These are phyloP conservation scores for Pachyrhynchus sulphureomaculatus DNA, from an alignment of 1,140 invertebrate species.

Conservation along the genomic window DNA sequence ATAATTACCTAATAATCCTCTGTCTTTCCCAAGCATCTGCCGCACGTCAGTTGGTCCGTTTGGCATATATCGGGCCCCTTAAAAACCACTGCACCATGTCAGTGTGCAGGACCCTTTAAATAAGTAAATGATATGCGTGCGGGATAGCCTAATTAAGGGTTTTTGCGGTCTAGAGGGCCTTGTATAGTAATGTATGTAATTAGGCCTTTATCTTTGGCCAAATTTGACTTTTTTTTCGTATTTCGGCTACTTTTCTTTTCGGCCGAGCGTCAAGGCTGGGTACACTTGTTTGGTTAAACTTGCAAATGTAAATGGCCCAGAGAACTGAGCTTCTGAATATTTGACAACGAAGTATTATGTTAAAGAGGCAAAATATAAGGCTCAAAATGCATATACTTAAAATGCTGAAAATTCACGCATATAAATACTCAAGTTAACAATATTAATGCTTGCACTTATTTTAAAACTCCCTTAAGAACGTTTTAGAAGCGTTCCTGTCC, in stretches of 20 bases:
- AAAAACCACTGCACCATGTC: constrained; percentile 25
- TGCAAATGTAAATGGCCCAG: constrained; percentile 7
- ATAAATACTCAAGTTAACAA: too few relatives aligned
- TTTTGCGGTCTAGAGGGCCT: constrained; percentile 28
- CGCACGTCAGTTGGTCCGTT: constrained; percentile 19
- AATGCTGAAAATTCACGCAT: neutral
- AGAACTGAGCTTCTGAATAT: constrained; percentile 3
- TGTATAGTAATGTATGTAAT: constrained; percentile 23
- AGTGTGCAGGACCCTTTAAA: constrained; percentile 24
- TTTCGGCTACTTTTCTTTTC: constrained; percentile 22
- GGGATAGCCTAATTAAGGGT: constrained; percentile 29
- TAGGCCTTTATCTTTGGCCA: constrained; percentile 21
- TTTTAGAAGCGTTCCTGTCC: too few relatives aligned
- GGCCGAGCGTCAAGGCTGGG: constrained; percentile 6
- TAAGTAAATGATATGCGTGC: constrained; percentile 29
- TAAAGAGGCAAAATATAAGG: too few relatives aligned
- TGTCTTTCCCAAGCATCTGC: constrained; percentile 16
- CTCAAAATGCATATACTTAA: too few relatives aligned
- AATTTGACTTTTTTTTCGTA: constrained; percentile 11
- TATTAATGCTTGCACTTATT: too few relatives aligned
- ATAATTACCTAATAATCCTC: constrained; percentile 1
- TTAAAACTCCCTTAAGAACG: too few relatives aligned
- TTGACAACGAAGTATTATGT: neutral
- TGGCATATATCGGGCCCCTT: constrained; percentile 4
- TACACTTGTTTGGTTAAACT: constrained; percentile 7